Base-by-base conservation (phyloP, 2,113 vertebrate species). In the Percina caprodes region DNA sequence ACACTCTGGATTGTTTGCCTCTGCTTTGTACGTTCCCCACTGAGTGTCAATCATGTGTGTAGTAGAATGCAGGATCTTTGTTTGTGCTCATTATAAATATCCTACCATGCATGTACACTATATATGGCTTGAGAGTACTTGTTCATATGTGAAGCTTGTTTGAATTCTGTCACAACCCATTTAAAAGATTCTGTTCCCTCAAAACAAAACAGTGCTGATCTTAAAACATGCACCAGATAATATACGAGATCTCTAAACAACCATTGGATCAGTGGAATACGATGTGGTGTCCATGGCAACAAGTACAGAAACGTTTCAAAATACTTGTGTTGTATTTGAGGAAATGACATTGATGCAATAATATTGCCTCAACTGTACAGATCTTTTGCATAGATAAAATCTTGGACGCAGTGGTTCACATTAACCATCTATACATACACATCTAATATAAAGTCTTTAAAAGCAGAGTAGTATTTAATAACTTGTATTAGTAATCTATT, bases 21-120 rank as follows among this genome's bases (percentile, higher is more conserved):
- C 54, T 63, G 72, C 72, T 83, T 39, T 74, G 58, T 55, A 10
- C 24, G 13, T 55, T 68, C 77, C 52, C 72, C 68, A 54, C 58
- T 83, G 72, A 42, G 52, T 49, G 52, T 83, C 59, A 76, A 77
- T 77, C 74, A 86, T 58, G 65, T 67, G 61, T 72, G 8, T 58
- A 30, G 55, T 46, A 39, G 49, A 65, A 77, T 56, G 24, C 26
- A 63, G 55, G 55, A 66, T 42, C 26, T 62, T 78, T 83, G 66
- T 77, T 80, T 82, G 73, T 85, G 59, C 42, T 68, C 35, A 39
- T 79, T 77, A 71, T 72, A 88, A 87, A 85, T 65, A 69, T 67
- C 52, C 59, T 24, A 55, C 6, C 5, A 6, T 79, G 60, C 73
- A 73, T 54, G 7, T 51, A 6, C 33, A 35, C 1, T 35, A 6